Percentiles rank a stretch among this genome's conserved stretches.
phyloP scores from a whole-genome alignment of 2,888 invertebrate genomes.

The Drosophila limbata region DNA sequence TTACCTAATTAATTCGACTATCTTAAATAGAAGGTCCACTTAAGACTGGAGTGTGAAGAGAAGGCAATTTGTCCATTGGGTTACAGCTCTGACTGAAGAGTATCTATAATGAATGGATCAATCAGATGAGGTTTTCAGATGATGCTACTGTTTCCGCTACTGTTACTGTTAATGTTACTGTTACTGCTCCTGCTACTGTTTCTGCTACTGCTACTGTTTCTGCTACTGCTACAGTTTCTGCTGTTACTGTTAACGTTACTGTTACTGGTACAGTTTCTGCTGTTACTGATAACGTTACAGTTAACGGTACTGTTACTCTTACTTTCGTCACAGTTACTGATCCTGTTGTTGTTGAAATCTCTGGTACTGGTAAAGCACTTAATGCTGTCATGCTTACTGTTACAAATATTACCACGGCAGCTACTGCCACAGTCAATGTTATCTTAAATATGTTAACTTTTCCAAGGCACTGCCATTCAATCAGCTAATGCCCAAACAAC shows the following conservation, averaged over 20 bases:
- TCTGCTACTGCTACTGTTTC: not conserved
- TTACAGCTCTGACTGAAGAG: not conserved
- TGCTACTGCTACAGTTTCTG: not conserved
- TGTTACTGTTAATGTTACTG: not conserved
- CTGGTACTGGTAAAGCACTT: not conserved
- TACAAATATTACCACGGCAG: not conserved
- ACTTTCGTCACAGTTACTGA: not conserved
- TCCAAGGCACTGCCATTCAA: conserved; percentile 3
- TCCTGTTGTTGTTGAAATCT: conserved; percentile 31
- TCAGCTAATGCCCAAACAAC: conserved; percentile 2
- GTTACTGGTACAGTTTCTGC: conserved; percentile 6
- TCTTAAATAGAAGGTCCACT: not conserved
- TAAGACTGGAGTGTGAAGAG: not conserved
- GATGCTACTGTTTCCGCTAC: no score
- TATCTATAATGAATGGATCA: not conserved
- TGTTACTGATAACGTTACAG: conserved; percentile 5
- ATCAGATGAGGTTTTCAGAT: not conserved
- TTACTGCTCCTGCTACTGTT: not conserved
- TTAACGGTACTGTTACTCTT: not conserved
- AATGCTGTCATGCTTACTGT: not conserved
- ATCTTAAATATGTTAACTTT: not conserved
- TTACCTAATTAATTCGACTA: conserved; percentile 12
- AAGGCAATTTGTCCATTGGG: not conserved
- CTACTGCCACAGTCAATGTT: conserved; percentile 6
- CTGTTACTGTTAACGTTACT: conserved; percentile 17